Base-by-base conservation (phyloP, 1,140 invertebrate genomes). In the Apocrypta bakeri region DNA sequence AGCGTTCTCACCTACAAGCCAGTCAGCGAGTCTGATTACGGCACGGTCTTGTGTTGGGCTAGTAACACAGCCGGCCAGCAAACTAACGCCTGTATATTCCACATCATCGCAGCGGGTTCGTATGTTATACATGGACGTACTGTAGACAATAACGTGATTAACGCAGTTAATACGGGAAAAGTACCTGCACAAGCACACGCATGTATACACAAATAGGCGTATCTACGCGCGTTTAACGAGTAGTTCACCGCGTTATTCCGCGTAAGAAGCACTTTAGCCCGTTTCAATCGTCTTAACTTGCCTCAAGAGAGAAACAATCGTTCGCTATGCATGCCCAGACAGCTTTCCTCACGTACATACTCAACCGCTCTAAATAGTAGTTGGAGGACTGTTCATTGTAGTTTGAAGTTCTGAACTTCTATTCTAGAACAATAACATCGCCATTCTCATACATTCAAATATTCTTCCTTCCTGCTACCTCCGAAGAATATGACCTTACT, bases 1-100 rank as follows among this genome's bases (percentile, higher is more conserved):
- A 97, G 96, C 37, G 94, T 95, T 0, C 92, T 98, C 40, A 95
- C 94, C 6, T 98, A 97, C 89, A 95, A 94, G 1, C 97, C 97
- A 1, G 94, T 96, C 27, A 95, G 94, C 1, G 96, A 97, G 87
- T 92, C 94, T 83, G 95, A 96, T 88, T 96, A 96, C 84, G 95
- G 95, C 17, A 94, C 94, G 0, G 91, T 96, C 8, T 91, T 94
- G 6, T 96, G 95, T 86, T 94, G 93, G 87, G 94, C 94, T 2
- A 94, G 92, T 80, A 96, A 96, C 88, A 91, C 93, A 2, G 94
- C 95, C 2, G 95, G 95, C 11, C 93, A 94, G 72, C 95, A 96
- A 87, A 89, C 90, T 24, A 92, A 93, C 25, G 94, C 95, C 1
- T 96, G 95, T 90, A 91, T 95, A 24, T 96, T 95, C 90, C 94